phyloP scores from a whole-genome alignment of 2,113 vertebrate species.

The Semicossyphus pulcher region DNA sequence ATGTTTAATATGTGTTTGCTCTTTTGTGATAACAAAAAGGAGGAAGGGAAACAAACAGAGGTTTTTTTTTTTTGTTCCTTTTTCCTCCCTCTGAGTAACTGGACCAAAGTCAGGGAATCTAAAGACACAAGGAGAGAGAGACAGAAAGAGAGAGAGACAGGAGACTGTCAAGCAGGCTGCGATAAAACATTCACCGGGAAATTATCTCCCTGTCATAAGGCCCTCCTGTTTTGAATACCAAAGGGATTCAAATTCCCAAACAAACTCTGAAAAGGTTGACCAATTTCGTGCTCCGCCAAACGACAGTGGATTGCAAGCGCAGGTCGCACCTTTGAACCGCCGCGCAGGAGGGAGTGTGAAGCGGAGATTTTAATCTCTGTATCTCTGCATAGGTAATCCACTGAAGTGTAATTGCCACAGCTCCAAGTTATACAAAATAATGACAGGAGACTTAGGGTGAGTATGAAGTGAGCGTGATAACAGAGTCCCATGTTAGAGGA shows the following conservation, averaged over 20 bases:
- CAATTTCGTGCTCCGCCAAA: constrained; percentile 55
- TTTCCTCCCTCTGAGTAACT: constrained; percentile 61
- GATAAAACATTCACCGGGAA: constrained; percentile 72
- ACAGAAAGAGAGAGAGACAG: constrained; percentile 43
- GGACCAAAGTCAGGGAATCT: constrained; percentile 72
- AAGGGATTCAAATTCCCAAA: constrained; percentile 74
- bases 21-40: constrained; percentile 71
- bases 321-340: constrained; percentile 67
- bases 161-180: constrained; percentile 53
- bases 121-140: constrained; percentile 67
- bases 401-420: constrained; percentile 87
- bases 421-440: constrained; percentile 82
- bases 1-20: constrained; percentile 74
- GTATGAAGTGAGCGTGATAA: constrained; percentile 86
- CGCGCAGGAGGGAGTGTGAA: constrained; percentile 28
- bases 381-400: constrained; percentile 84
- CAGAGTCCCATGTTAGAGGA: constrained; percentile 81
- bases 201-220: constrained; percentile 72
- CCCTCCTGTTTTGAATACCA: constrained; percentile 76
- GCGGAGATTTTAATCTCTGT: constrained; percentile 67
- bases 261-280: constrained; percentile 70
- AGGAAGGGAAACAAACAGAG: constrained; percentile 33
- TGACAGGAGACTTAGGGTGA: constrained; percentile 77
- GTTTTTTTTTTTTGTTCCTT: constrained; percentile 19
- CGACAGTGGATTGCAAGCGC: constrained; percentile 39